Evolutionary conservation across 2,113 vertebrate species (phyloP).

Genomic region (Canis aureus): DNA sequence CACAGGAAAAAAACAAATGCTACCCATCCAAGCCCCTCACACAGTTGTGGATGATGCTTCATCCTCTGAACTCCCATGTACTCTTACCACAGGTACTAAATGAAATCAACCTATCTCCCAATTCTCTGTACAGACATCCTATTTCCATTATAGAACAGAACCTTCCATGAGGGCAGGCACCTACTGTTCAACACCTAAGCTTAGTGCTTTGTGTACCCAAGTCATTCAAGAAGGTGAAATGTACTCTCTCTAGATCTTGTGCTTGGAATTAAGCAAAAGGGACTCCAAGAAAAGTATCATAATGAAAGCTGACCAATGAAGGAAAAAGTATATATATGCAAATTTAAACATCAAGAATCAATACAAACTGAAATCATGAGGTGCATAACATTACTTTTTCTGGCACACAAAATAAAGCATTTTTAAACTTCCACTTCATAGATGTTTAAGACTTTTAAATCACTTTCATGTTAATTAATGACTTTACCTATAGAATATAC

Average conservation of each 20-base stretch:
- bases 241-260: background rate
- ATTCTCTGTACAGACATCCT: background rate
- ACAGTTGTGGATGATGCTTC: no score
- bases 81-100: background rate
- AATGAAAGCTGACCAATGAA: background rate
- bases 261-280: background rate
- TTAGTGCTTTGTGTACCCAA: background rate
- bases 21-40: background rate
- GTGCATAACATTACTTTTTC: background rate
- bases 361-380: background rate
- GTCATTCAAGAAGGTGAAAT: background rate
- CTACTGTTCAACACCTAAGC: background rate
- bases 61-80: background rate
- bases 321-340: background rate
- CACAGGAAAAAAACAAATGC: background rate
- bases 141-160: background rate
- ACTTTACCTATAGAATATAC: constrained; percentile 13
- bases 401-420: background rate
- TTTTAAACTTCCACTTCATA: background rate
- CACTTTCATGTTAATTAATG: background rate
- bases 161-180: background rate
- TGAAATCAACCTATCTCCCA: background rate
- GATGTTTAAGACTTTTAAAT: constrained; percentile 2
- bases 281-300: background rate
- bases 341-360: background rate